Evolutionary conservation across 1,140 invertebrate genomes (phyloP).

Genomic region (Aethina tumida): DNA sequence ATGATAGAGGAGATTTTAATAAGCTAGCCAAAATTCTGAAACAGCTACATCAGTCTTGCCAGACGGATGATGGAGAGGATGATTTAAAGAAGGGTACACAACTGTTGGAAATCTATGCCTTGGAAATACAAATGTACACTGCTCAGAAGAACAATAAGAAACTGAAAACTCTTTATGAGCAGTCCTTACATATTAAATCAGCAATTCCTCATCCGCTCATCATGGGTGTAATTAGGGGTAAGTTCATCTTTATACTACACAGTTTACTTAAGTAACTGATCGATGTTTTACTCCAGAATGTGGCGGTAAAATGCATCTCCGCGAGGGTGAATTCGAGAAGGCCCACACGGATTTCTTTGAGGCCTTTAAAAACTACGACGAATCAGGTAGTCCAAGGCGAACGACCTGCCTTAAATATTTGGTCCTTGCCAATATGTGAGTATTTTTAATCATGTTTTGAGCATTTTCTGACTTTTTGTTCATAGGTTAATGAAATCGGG

Average conservation of each 20-base stretch:
- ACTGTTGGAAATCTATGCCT: conserved; percentile 94
- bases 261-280: conserved; percentile 6
- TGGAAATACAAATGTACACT: conserved; percentile 99
- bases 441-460: conserved; percentile 11
- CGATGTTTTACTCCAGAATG: conserved; percentile 56
- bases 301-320: conserved; percentile 98
- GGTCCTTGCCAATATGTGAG: conserved; percentile 94
- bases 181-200: conserved; percentile 97
- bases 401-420: conserved; percentile 98
- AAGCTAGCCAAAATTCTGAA: conserved; percentile 95
- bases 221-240: conserved; percentile 25
- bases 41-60: conserved; percentile 94
- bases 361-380: conserved; percentile 99
- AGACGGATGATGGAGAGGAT: conserved; percentile 99
- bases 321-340: conserved; percentile 97
- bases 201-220: conserved; percentile 98
- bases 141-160: conserved; percentile 99
- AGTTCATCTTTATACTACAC: background rate
- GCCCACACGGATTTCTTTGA: conserved; percentile 99
- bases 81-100: conserved; percentile 99
- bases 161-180: conserved; percentile 94
- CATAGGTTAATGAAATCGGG: conserved; percentile 88
- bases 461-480: conserved; percentile 1
- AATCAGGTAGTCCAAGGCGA: conserved; percentile 93
- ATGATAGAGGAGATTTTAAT: conserved; percentile 89